Conservation (phyloP, 1,140 invertebrate species). For the Scaptomyza montana region DNA sequence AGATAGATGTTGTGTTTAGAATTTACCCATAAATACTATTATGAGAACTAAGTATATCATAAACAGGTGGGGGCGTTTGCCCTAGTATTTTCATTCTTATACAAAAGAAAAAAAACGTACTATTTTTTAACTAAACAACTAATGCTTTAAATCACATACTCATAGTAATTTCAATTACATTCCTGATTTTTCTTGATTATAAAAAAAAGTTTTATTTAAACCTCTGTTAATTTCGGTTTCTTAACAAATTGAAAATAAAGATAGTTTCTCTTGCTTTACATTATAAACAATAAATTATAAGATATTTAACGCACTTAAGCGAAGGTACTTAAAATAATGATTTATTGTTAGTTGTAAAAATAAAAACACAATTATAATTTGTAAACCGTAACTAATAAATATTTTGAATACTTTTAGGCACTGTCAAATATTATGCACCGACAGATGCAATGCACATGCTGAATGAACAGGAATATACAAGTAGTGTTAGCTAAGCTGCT, state of each 20-base stretch:
- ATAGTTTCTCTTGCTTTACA: neutral
- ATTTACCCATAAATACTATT: no score
- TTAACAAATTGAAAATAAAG: neutral
- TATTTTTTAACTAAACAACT: no score
- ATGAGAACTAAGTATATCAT: no score
- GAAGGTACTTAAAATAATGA: slow-evolving; percentile 4
- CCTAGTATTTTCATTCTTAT: no score
- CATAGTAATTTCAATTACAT: no score
- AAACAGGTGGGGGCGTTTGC: no score
- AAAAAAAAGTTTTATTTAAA: no score
- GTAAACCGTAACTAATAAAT: slow-evolving; percentile 46
- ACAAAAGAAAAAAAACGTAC: no score
- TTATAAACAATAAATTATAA: neutral
- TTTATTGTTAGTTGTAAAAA: neutral
- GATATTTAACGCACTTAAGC: neutral
- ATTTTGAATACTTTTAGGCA: slow-evolving; percentile 74
- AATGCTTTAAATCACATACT: no score
- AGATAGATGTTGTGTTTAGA: no score
- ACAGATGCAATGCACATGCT: slow-evolving; percentile 86
- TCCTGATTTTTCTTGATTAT: no score
- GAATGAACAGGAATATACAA: slow-evolving; percentile 81
- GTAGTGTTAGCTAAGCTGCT: slow-evolving; percentile 74
- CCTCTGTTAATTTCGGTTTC: no score
- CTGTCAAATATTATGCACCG: slow-evolving; percentile 85
- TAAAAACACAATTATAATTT: neutral